Base-by-base conservation (phyloP, 2,797 vertebrate species). In the Taeniopygia guttata region DNA sequence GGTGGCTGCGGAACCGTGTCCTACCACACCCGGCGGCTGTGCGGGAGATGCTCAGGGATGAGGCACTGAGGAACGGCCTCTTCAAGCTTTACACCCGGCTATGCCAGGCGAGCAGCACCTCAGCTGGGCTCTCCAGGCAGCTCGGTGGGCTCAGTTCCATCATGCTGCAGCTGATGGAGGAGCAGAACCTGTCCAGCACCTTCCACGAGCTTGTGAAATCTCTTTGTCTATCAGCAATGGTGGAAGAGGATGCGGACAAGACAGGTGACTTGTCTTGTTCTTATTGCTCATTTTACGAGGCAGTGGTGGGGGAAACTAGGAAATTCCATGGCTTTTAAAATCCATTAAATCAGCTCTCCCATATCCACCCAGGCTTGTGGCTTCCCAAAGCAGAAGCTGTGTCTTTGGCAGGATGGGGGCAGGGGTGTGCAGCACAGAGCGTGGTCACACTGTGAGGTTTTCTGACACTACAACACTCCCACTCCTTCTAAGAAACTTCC, bases 101-200 rank as follows among this genome's bases (percentile, higher is more conserved):
- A 79, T 98, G 98, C 12, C 95, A 95, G 30, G 62, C 49, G 10
- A 66, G 77, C 80, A 20, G 93, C 48, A 32, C 13, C 46, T n/a
- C 13, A 1, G 52, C 52, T 4, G 74, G 94, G 30, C 77, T 25
- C 16, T 45, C 45, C 36, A 84, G 96, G 16, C 96, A 97, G 19
- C 93, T 98, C 5, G 92, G 94, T 60, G 63, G 96, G 49, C 98
- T 98, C 90, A 98, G 97, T 19, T 76, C 58, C 5, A 58, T 99
- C 59, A 98, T 99, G 99, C 92, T 99, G 17, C 93, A 66, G 52
- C 92, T 99, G 18, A 45, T 98, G 60, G 98, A 98, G 46, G 92
- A 94, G 70, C 98, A 90, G 84, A 97, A 96, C 34, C 58, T 74
- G 8, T 56, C 70, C 3, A 73, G 64, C 51, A 46, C 89, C 34